Evolutionary conservation across 2,113 vertebrate genomes (phyloP).

Genomic region (Thalassarche chlororhynchos): DNA sequence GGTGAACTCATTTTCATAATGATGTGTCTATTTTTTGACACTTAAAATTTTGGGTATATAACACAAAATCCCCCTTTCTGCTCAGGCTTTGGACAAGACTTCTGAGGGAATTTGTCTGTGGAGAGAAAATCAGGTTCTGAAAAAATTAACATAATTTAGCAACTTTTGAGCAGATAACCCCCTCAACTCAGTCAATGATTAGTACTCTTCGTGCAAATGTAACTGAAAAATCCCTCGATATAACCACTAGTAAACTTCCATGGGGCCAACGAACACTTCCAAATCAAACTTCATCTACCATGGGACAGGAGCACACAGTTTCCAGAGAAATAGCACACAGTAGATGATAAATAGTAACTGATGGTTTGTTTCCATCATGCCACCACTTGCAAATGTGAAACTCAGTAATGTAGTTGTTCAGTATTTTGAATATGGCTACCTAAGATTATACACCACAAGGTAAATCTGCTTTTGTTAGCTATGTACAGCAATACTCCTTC

Average conservation of each 20-base stretch:
- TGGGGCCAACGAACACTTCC: neutral
- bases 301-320: neutral
- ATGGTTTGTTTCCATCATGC: neutral
- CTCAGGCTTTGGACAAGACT: neutral
- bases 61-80: neutral
- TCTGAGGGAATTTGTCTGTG: neutral
- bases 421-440: neutral
- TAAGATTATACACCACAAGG: neutral
- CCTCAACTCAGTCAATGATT: neutral
- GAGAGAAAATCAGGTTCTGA: neutral
- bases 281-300: neutral
- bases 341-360: neutral
- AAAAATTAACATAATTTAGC: neutral
- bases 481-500: neutral
- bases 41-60: neutral
- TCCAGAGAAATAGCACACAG: neutral
- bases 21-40: neutral
- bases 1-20: neutral
- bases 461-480: neutral
- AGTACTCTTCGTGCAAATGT: neutral
- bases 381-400: neutral
- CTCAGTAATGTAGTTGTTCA: neutral
- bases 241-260: neutral
- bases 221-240: neutral
- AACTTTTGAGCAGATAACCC: neutral